Base-by-base conservation (phyloP, 2,797 vertebrate species). In the Meda fulgida region DNA sequence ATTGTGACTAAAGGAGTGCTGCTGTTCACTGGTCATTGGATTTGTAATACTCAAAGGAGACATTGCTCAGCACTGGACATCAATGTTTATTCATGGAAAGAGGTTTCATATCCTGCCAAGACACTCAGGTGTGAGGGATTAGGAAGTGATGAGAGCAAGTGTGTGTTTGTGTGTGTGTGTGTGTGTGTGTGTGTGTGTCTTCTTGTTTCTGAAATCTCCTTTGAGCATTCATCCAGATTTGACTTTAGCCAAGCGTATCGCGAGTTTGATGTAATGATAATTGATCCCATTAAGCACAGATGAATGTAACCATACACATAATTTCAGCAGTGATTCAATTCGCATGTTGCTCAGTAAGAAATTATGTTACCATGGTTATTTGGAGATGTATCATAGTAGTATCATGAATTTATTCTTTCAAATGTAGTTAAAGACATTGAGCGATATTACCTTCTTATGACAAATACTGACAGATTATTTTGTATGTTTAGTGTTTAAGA, bases 51-150 rank as follows among this genome's bases (percentile, higher is more conserved):
- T 71, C 80, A 55, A 43, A 80, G 70, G 66, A 80, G 69, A 84
- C 29, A 48, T 63, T 71, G 69, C 51, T 80, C 70, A 36, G 76
- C 51, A 8, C 80, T 55, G 80, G 77, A 83, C 31, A 72, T n/a
- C n/a, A 4, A 69, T 83, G 84, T 83, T 83, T 79, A 86, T 86
- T 88, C 77, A 80, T 86, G 70, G 53, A 31, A 82, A 82, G 78
- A 72, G 26, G 48, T 76, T 78, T 83, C 38, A 80, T 76, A 79
- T 88, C 87, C 81, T 88, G 70, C 34, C 1, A 51, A 81, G 84
- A 83, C 71, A 84, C 77, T 86, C 84, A 81, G 84, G 80, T 84
- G 80, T 84, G 83, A 63, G 84, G 38, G 40, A 78, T 51, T 70
- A 65, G 23, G 48, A 69, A 66, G 46, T 55, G 81, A 58, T 36